Percentiles rank a stretch among this genome's conserved stretches.
Conservation (phyloP, 1,140 invertebrate species). For the Cydia fagiglandana region DNA sequence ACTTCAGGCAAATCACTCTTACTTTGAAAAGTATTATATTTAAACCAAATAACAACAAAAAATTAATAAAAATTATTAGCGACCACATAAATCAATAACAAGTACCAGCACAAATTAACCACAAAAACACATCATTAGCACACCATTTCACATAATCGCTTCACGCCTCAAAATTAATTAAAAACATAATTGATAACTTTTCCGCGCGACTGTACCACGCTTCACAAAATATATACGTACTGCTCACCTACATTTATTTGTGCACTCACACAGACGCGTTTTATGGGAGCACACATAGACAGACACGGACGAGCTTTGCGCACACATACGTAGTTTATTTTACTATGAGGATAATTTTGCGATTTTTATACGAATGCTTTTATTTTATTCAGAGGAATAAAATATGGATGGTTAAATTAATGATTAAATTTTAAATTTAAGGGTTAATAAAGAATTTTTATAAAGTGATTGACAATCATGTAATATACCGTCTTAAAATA, state of each 20-base stretch:
- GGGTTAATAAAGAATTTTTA: too few species aligned
- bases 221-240: conserved; percentile 63
- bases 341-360: conserved; percentile 63
- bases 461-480: too few species aligned
- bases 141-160: neutral
- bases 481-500: too few species aligned
- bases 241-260: conserved; percentile 77
- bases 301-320: conserved; percentile 44
- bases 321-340: conserved; percentile 52
- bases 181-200: conserved; percentile 30
- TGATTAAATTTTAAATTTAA: too few species aligned
- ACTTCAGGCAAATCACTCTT: too few species aligned
- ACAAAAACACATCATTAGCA: neutral
- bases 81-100: too few species aligned
- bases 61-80: too few species aligned
- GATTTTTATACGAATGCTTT: conserved; percentile 51
- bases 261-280: conserved; percentile 64
- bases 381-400: neutral
- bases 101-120: neutral
- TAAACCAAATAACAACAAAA: too few species aligned
- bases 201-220: conserved; percentile 47
- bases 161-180: neutral
- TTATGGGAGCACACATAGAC: conserved; percentile 55
- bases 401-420: neutral
- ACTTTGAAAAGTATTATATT: too few species aligned